Base-by-base conservation (phyloP, 1,140 invertebrate species). In the Drosophila murphyi region DNA sequence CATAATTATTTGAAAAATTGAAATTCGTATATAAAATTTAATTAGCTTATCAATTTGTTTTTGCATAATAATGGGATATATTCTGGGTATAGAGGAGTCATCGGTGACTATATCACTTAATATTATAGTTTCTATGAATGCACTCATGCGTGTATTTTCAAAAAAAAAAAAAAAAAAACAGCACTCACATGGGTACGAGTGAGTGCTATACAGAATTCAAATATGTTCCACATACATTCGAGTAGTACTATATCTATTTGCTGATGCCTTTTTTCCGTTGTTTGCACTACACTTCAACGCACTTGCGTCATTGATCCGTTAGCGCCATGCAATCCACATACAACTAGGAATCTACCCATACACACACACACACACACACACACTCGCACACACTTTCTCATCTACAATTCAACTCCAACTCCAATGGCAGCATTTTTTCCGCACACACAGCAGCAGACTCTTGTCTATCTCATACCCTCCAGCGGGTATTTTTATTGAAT, bases 251-350 rank as follows among this genome's bases (percentile, higher is more conserved):
- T 59, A 54, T 39, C 70, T 73, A 83, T 88, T 80, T 88, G 76
- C 83, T 71, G 80, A 67, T 88, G 80, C 76, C 70, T 82, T 73
- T 80, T 71, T 57, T 57, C 82, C 82, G 89, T 88, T 88, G 85
- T 89, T 88, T 89, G 85, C 78, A 68, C 85, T 85, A 88, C 85
- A 88, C 85, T 89, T 88, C 80, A 89, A 89, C 85, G 85, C 85
- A 88, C 85, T 89, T 83, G 81, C 85, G 78, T 78, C 85, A 89
- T 85, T 88, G 85, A 89, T 83, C 83, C 80, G 62, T 20, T 61
- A 61, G 73, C 65, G 67, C 56, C 65, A 52, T 70, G 72, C 50
- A 76, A 64, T 47, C 59, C 50, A 10, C 37, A 20, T 20, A 20
- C 20, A 20, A 20, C 20, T 20, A 20, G 20, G 20, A 0, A 20